phyloP scores from a whole-genome alignment of 2,888 invertebrate genomes.

The Lithosia quadra region DNA sequence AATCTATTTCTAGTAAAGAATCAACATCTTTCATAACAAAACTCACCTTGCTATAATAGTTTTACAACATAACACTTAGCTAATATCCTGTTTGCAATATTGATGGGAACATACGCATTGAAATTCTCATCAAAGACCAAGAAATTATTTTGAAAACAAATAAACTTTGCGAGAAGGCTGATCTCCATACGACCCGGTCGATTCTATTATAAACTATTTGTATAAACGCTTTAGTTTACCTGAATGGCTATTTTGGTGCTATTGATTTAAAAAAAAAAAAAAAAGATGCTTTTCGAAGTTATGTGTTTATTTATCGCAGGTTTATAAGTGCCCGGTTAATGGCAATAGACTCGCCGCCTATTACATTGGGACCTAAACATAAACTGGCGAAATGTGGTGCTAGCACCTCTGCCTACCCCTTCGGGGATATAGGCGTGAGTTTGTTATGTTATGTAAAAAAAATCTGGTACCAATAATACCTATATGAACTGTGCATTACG shows the following conservation, averaged over 20 bases:
- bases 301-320: too few species aligned
- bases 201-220: slow-evolving; percentile 35
- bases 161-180: slow-evolving; percentile 22
- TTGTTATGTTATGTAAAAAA: too few species aligned
- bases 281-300: too few species aligned
- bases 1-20: slow-evolving; percentile 33
- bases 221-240: slow-evolving; percentile 25
- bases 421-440: too few species aligned
- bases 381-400: too few species aligned
- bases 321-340: too few species aligned
- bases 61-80: slow-evolving; percentile 27
- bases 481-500: too few species aligned
- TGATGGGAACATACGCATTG: slow-evolving; percentile 34
- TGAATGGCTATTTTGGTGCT: slow-evolving; percentile 19
- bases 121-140: slow-evolving; percentile 29
- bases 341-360: too few species aligned
- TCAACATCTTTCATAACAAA: slow-evolving; percentile 36
- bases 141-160: slow-evolving; percentile 35
- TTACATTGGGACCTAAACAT: too few species aligned
- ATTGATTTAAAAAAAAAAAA: too few species aligned
- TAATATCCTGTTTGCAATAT: slow-evolving; percentile 36
- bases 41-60: slow-evolving; percentile 41
- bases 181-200: slow-evolving; percentile 26
- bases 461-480: too few species aligned
- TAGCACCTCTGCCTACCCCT: too few species aligned